phyloP scores from a whole-genome alignment of 1,140 invertebrate genomes.

The Anastrepha obliqua region DNA sequence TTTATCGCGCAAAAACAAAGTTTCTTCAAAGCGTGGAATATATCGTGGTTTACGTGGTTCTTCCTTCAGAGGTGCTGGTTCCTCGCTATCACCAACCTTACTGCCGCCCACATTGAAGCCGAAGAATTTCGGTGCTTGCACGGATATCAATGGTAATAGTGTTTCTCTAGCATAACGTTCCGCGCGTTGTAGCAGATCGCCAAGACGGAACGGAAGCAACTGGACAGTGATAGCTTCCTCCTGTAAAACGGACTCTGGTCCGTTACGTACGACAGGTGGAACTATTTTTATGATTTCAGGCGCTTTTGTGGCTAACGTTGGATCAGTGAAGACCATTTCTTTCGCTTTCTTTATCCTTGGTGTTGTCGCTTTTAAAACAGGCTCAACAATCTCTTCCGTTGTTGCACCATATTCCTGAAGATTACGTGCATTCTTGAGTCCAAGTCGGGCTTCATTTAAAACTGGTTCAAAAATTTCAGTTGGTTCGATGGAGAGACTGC shows the following conservation, averaged over 20 bases:
- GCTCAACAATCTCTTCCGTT: slow-evolving; percentile 81
- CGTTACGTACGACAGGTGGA: neutral
- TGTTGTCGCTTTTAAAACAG: slow-evolving; percentile 80
- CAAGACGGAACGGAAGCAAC: slow-evolving; percentile 84
- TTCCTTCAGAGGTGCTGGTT: slow-evolving; percentile 56
- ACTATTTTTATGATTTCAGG: slow-evolving; percentile 54
- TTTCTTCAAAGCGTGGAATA: slow-evolving; percentile 71
- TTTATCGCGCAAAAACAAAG: slow-evolving; percentile 60
- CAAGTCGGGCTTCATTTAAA: slow-evolving; percentile 64
- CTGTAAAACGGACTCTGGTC: slow-evolving; percentile 41
- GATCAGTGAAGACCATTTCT: slow-evolving; percentile 63
- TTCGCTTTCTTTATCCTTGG: slow-evolving; percentile 75
- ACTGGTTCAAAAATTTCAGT: slow-evolving; percentile 75
- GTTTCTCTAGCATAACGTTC: slow-evolving; percentile 87
- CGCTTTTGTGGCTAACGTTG: slow-evolving; percentile 16
- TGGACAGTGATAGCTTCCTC: slow-evolving; percentile 81
- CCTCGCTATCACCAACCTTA: slow-evolving; percentile 60
- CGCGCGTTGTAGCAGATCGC: slow-evolving; percentile 85
- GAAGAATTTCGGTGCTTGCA: slow-evolving; percentile 83
- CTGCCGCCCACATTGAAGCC: slow-evolving; percentile 73
- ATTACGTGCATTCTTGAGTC: slow-evolving; percentile 65
- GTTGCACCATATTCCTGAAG: slow-evolving; percentile 69
- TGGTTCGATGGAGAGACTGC: slow-evolving; percentile 77
- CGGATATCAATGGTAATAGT: slow-evolving; percentile 83
- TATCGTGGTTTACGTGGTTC: slow-evolving; percentile 69